Evolutionary conservation across 1,140 invertebrate genomes (phyloP).

Genomic region (Reticulitermes speratus): DNA sequence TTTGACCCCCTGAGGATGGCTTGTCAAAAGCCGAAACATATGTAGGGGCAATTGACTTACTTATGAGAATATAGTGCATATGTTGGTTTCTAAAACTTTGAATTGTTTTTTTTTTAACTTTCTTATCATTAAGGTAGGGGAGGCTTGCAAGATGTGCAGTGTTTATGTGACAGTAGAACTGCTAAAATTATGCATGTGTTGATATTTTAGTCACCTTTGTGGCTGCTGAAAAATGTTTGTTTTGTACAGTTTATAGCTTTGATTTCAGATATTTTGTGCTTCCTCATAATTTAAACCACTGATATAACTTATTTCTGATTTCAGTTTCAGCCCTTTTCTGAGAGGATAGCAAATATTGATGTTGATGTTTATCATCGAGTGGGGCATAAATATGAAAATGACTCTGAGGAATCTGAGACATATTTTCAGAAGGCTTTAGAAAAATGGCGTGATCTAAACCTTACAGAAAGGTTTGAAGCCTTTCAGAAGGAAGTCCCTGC

Average conservation of each 20-base stretch:
- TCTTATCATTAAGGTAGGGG: no score
- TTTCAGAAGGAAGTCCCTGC: slow-evolving; percentile 70
- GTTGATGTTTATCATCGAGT: slow-evolving; percentile 77
- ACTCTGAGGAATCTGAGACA: slow-evolving; percentile 66
- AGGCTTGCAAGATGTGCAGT: no score
- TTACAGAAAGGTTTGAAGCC: slow-evolving; percentile 74
- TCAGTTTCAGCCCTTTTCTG: slow-evolving; percentile 84
- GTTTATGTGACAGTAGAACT: slow-evolving; percentile 21
- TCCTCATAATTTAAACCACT: slow-evolving; percentile 34
- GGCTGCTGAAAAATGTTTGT: slow-evolving; percentile 21
- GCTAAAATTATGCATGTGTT: slow-evolving; percentile 31
- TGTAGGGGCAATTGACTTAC: no score
- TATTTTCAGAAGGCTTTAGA: slow-evolving; percentile 77
- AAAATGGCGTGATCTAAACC: slow-evolving; percentile 85
- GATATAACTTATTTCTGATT: slow-evolving; percentile 45
- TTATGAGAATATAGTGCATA: no score
- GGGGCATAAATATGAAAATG: slow-evolving; percentile 65
- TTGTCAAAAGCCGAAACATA: no score
- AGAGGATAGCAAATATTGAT: slow-evolving; percentile 79
- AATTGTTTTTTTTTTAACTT: no score
- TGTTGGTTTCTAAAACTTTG: no score
- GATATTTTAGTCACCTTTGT: slow-evolving; percentile 35
- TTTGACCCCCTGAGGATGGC: no score
- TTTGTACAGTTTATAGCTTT: slow-evolving; percentile 19
- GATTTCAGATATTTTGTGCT: slow-evolving; percentile 33